Conservation (phyloP, 2,113 vertebrate genomes). For the Psilopsiagon aymara region DNA sequence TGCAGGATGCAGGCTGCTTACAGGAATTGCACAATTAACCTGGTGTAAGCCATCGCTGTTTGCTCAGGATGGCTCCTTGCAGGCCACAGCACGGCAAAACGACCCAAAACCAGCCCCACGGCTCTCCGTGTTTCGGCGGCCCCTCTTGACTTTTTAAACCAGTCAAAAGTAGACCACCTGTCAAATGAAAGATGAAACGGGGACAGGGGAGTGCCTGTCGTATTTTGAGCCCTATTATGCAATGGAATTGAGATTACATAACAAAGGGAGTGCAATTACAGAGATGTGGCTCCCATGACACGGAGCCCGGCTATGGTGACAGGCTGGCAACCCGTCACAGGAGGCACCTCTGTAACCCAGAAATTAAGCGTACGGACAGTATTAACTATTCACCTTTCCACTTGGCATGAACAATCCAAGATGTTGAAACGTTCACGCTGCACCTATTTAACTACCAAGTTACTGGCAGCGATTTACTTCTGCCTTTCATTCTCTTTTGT, state of each 20-base stretch:
- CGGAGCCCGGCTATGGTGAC: not conserved
- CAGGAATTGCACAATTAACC: not conserved
- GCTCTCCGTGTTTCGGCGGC: fast-evolving
- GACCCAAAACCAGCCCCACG: not conserved
- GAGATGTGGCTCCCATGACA: not conserved
- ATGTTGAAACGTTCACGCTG: not conserved
- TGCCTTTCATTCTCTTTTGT: not conserved
- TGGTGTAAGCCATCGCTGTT: not conserved
- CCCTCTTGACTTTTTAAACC: not conserved
- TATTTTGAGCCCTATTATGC: constrained; percentile 35
- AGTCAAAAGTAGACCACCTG: not conserved
- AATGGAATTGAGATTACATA: constrained; percentile 32
- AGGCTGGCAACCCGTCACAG: not conserved
- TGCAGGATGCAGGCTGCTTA: not conserved
- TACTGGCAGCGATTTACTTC: not conserved
- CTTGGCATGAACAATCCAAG: not conserved
- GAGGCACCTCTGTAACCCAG: not conserved
- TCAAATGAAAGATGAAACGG: not conserved
- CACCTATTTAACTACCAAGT: not conserved
- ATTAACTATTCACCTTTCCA: not conserved
- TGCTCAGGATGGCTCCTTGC: not conserved
- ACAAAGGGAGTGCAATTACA: constrained; percentile 11
- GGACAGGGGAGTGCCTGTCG: not conserved
- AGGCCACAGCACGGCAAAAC: not conserved
- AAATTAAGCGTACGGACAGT: not conserved